These are phyloP conservation scores for Chaitophorus viminalis DNA, from an alignment of 2,888 invertebrate genomes.

Conservation along the genomic window DNA sequence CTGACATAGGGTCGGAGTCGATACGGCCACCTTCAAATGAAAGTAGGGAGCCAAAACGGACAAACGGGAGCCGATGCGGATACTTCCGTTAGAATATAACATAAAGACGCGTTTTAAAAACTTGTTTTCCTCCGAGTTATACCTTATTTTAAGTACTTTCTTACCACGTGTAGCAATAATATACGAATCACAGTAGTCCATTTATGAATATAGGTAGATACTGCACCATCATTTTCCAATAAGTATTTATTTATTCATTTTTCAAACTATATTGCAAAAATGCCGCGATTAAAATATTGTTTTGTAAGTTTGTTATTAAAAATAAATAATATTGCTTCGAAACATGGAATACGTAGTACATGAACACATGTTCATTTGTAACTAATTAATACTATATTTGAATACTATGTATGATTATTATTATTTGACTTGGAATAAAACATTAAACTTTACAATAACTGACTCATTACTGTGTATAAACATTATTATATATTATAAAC, in stretches of 20 bases:
- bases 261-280: background rate
- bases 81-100: background rate
- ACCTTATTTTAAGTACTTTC: background rate
- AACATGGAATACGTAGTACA: too few relatives aligned
- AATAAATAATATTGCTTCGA: background rate
- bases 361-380: too few relatives aligned
- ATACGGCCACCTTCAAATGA: too few relatives aligned
- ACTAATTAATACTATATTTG: background rate
- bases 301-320: background rate
- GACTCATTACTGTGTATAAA: too few relatives aligned
- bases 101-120: background rate
- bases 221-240: background rate
- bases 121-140: background rate
- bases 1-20: too few relatives aligned
- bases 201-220: background rate
- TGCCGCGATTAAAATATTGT: background rate
- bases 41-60: too few relatives aligned
- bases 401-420: background rate
- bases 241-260: background rate
- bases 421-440: background rate
- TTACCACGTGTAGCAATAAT: background rate
- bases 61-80: too few relatives aligned
- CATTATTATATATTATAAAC: too few relatives aligned
- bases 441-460: too few relatives aligned
- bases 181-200: background rate